phyloP scores from a whole-genome alignment of 1,140 invertebrate genomes.

The Campodea augens region DNA sequence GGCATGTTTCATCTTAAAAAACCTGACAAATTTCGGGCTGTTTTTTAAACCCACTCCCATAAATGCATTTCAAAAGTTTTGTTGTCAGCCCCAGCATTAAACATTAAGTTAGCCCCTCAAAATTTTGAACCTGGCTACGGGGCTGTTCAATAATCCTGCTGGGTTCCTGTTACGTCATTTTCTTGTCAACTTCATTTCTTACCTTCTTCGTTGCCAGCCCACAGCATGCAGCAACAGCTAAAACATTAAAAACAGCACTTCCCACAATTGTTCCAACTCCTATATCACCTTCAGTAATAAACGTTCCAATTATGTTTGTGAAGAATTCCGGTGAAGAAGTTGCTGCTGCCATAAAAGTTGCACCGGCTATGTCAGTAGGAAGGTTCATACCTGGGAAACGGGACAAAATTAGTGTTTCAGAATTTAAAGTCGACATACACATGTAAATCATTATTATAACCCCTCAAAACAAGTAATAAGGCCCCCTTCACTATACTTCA shows the following conservation, averaged over 20 bases:
- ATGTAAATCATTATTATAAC: too few relatives aligned
- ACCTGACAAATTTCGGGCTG: too few relatives aligned
- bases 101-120: too few relatives aligned
- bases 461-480: too few relatives aligned
- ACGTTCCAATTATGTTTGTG: constrained; percentile 32
- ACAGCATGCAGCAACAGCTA: constrained; percentile 44
- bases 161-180: not conserved
- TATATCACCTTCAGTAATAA: constrained; percentile 37
- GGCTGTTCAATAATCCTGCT: not conserved
- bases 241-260: constrained; percentile 46
- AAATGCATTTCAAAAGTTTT: too few relatives aligned
- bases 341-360: constrained; percentile 79
- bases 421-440: too few relatives aligned
- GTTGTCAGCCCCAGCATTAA: too few relatives aligned
- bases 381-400: constrained; percentile 25
- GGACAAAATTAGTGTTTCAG: too few relatives aligned
- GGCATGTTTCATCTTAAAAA: too few relatives aligned
- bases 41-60: too few relatives aligned
- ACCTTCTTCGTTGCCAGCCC: constrained; percentile 37
- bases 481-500: too few relatives aligned
- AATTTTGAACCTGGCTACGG: too few relatives aligned
- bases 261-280: constrained; percentile 44
- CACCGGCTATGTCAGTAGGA: constrained; percentile 60
- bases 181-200: constrained; percentile 12
- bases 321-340: constrained; percentile 56